phyloP scores from a whole-genome alignment of 2,113 vertebrate genomes.

The Platysternon megacephalum region DNA sequence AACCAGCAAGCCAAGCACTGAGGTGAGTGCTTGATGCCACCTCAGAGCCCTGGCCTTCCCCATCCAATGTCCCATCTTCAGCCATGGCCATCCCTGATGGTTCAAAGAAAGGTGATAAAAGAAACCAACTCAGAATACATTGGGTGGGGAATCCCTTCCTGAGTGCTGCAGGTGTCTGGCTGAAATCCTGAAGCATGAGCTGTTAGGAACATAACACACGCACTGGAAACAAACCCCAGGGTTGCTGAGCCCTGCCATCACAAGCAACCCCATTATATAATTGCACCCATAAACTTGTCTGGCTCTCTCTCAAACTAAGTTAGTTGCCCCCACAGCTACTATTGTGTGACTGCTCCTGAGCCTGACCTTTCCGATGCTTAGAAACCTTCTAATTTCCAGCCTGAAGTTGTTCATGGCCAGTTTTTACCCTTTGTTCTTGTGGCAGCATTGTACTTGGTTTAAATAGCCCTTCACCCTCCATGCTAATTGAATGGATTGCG shows the following conservation, averaged over 20 bases:
- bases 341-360: not conserved
- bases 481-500: too few relatives aligned
- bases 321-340: not conserved
- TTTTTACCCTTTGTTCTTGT: too few relatives aligned
- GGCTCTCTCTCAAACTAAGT: not conserved
- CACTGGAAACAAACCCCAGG: not conserved
- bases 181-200: not conserved
- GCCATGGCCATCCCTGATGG: not conserved
- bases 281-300: not conserved
- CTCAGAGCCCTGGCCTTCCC: not conserved
- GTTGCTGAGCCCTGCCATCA: not conserved
- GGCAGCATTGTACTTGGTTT: too few relatives aligned
- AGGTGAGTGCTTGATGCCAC: not conserved
- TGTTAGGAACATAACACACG: not conserved
- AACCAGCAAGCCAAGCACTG: not conserved
- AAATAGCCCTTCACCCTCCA: too few relatives aligned
- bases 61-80: not conserved
- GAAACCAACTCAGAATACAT: not conserved
- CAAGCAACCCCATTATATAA: not conserved
- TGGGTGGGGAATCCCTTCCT: not conserved
- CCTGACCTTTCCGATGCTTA: too few relatives aligned
- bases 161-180: not conserved
- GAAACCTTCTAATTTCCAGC: too few relatives aligned
- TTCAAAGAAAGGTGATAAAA: too few relatives aligned
- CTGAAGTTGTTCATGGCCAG: too few relatives aligned